Conservation (phyloP, 2,797 vertebrate genomes). For the Diplodus puntazzo region DNA sequence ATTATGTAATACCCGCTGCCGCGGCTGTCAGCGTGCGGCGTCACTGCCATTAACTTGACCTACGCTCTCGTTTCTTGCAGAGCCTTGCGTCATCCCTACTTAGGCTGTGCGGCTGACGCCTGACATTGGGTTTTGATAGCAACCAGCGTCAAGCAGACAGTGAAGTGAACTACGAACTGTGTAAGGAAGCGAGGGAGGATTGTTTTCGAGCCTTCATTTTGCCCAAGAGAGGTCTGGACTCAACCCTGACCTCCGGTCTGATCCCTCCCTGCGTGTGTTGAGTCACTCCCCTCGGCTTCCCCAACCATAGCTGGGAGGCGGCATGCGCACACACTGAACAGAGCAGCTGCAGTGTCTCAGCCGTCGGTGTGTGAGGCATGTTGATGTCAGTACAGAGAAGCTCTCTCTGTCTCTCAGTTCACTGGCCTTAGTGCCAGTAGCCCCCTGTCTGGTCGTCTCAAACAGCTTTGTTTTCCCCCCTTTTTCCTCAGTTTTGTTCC, state of each 20-base stretch:
- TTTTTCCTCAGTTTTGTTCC: constrained; percentile 22
- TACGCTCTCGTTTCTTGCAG: constrained; percentile 57
- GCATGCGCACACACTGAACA: constrained; percentile 40
- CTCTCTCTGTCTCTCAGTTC: constrained; percentile 58
- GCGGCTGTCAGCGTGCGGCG: constrained; percentile 37
- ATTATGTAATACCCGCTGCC: constrained; percentile 76
- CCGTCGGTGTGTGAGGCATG: constrained; percentile 71
- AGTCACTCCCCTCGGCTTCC: constrained; percentile 51
- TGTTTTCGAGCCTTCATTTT: constrained; percentile 21
- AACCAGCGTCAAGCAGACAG: constrained; percentile 3
- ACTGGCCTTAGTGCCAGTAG: constrained; percentile 46
- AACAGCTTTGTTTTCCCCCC: constrained; percentile 8
- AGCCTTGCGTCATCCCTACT: constrained; percentile 66
- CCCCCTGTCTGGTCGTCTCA: constrained; percentile 47
- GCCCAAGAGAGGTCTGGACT: constrained; percentile 24
- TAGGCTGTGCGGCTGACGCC: constrained; percentile 13
- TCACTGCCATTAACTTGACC: constrained; percentile 54
- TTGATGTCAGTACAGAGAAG: constrained; percentile 72
- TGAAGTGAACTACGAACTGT: neutral
- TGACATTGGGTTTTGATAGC: constrained; percentile 12
- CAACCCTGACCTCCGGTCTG: constrained; percentile 58
- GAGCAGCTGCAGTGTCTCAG: constrained; percentile 77
- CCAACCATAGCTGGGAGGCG: constrained; percentile 29
- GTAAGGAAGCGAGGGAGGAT: neutral
- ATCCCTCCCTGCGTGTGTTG: constrained; percentile 52